Base-by-base conservation (phyloP, 1,140 invertebrate species). In the Pemphigus obesinymphae region DNA sequence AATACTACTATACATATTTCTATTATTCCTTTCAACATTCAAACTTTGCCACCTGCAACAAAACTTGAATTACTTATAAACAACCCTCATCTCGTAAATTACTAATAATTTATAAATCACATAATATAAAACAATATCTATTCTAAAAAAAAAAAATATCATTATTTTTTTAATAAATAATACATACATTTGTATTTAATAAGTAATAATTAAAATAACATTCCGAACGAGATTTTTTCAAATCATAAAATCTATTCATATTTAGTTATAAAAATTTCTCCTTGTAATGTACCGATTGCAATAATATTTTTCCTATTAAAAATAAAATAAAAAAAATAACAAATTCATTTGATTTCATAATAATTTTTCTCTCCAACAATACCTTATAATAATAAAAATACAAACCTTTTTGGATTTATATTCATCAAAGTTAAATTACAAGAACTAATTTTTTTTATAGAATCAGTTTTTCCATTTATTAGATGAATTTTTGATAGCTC, bases 341-440 rank as follows among this genome's bases (percentile, higher is more conserved):
- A 20, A 29, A 58, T 17, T 43, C 23, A 61, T 48, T 48, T 50
- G 31, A 63, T n/a, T 34, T 31, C 15, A 31, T 31, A 37, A 1
- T 13, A 7, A 55, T 8, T n/a, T n/a, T n/a, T n/a, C n/a, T n/a
- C n/a, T n/a, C n/a, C n/a, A 34, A 26, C 43, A 31, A 76, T 55
- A 53, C 8, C 34, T 37, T 20, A 61, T 40, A 78, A 26, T 58
- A 10, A 37, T 48, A 66, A 13, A n/a, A 5, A 40, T 40, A 37
- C 20, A 37, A 20, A 78, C 75, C 75, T 78, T 58, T 23, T 58
- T 20, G 68, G 43, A 58, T 78, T 78, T 26, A 78, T 37, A 23
- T 40, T 61, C 37, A 78, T 78, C 10, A 23, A 40, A 61, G 0
- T 78, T 20, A 78, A 37, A 78, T 61, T 43, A n/a, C 50, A 37